These are phyloP conservation scores for Acleris laterana DNA, from an alignment of 2,888 invertebrate species.

Conservation along the genomic window DNA sequence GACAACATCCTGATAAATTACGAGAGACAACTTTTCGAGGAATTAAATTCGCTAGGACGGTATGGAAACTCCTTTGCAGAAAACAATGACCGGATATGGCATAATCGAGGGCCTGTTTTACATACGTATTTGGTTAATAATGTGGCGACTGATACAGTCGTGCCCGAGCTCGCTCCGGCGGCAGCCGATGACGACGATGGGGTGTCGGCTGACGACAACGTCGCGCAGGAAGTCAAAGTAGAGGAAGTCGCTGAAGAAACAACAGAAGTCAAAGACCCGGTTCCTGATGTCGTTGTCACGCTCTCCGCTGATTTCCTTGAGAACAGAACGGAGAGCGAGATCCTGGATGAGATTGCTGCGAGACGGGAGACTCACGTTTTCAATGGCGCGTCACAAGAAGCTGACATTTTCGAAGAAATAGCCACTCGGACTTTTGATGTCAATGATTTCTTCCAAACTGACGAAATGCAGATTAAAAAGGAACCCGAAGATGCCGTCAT, in stretches of 20 bases:
- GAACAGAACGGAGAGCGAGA: constrained; percentile 67
- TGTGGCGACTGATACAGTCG: constrained; percentile 76
- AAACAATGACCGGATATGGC: constrained; percentile 77
- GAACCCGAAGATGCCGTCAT: constrained; percentile 56
- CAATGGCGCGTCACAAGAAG: constrained; percentile 44
- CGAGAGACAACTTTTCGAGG: constrained; percentile 89
- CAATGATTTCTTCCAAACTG: constrained; percentile 69
- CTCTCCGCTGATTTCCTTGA: constrained; percentile 68
- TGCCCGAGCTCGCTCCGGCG: constrained; percentile 63
- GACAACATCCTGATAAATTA: constrained; percentile 89
- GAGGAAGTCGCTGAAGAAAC: constrained; percentile 65
- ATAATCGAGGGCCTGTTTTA: constrained; percentile 65
- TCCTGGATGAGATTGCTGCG: constrained; percentile 70
- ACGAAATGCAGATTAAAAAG: constrained; percentile 74
- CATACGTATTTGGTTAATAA: constrained; percentile 81
- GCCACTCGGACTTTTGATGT: constrained; percentile 75
- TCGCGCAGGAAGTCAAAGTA: constrained; percentile 76
- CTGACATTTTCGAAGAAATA: constrained; percentile 73
- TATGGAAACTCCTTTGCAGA: constrained; percentile 60
- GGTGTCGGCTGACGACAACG: constrained; percentile 76
- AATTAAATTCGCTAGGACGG: constrained; percentile 88
- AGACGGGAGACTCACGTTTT: constrained; percentile 40
- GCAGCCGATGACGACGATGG: constrained; percentile 58
- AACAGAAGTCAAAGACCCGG: constrained; percentile 52
- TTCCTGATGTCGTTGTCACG: constrained; percentile 70